These are phyloP conservation scores for Planiliza haematocheilus DNA, from an alignment of 2,113 vertebrate species.

Conservation along the genomic window DNA sequence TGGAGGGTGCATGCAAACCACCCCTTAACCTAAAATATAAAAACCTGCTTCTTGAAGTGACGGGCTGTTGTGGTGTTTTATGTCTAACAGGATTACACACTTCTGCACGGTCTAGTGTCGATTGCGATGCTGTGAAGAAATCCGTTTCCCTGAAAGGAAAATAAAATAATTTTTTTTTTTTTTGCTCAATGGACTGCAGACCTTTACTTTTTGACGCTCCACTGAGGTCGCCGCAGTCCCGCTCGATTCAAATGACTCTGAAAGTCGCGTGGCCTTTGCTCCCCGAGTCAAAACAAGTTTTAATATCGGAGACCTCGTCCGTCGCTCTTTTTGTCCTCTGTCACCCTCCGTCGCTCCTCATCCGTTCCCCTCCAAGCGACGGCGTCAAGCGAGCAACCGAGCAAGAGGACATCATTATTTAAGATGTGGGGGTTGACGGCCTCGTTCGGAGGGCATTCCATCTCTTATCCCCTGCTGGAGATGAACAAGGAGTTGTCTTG, in stretches of 20 bases:
- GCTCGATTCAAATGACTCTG: conserved; percentile 14
- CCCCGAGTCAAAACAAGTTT: neutral
- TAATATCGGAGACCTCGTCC: conserved; percentile 28
- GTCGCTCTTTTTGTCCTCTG: conserved; percentile 26
- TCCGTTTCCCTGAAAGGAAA: neutral
- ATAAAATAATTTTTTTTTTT: conserved; percentile 27
- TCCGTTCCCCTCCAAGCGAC: neutral
- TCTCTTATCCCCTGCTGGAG: conserved; percentile 52
- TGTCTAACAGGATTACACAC: conserved; percentile 67
- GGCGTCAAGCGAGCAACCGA: neutral
- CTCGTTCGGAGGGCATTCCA: conserved; percentile 47
- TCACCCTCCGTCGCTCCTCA: neutral
- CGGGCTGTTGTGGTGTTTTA: conserved; percentile 29
- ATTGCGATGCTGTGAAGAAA: conserved; percentile 30
- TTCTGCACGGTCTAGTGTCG: conserved; percentile 16
- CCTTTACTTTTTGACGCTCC: neutral
- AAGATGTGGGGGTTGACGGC: conserved; percentile 39
- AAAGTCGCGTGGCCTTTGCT: conserved; percentile 7
- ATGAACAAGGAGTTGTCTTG: conserved; percentile 12
- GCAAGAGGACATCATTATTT: conserved; percentile 31
- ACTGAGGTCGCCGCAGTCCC: conserved; percentile 29
- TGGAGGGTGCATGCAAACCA: conserved; percentile 53
- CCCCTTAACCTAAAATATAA: conserved; percentile 58
- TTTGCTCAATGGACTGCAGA: conserved; percentile 4
- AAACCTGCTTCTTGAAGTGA: conserved; percentile 45